Conservation (phyloP, 1,140 invertebrate genomes). For the Formica selysi region DNA sequence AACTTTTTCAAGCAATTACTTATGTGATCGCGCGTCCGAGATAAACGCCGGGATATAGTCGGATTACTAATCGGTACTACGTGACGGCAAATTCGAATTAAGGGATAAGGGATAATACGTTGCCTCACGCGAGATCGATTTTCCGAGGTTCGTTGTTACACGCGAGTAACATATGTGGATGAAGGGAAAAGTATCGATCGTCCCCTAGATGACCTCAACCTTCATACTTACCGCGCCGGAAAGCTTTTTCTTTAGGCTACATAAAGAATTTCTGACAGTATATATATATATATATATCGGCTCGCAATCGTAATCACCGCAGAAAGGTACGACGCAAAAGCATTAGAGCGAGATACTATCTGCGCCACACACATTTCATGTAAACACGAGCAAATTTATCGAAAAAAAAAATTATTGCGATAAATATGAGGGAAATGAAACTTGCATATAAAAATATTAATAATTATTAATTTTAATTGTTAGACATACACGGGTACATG, state of each 20-base stretch:
- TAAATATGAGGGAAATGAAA: not conserved
- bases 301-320: constrained; percentile 34
- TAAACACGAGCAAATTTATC: not conserved
- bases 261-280: constrained; percentile 50
- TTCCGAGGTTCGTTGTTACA: constrained; percentile 33
- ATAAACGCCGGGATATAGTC: constrained; percentile 21
- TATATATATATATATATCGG: constrained; percentile 1
- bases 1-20: constrained; percentile 36
- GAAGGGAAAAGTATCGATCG: constrained; percentile 69
- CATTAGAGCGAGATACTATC: constrained; percentile 29
- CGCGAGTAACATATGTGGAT: constrained; percentile 1
- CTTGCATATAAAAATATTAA: not conserved
- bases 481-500: not conserved
- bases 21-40: not conserved
- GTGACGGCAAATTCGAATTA: constrained; percentile 19
- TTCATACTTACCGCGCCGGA: constrained; percentile 48
- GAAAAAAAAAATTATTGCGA: not conserved
- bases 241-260: constrained; percentile 49
- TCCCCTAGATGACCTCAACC: constrained; percentile 62
- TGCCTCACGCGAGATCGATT: constrained; percentile 65
- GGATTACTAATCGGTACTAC: constrained; percentile 7
- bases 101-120: constrained; percentile 19
- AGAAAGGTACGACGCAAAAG: constrained; percentile 39
- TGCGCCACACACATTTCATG: not conserved
- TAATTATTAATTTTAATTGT: not conserved